These are phyloP conservation scores for Galago senegalensis DNA, from an alignment of 2,797 vertebrate genomes.

Conservation along the genomic window DNA sequence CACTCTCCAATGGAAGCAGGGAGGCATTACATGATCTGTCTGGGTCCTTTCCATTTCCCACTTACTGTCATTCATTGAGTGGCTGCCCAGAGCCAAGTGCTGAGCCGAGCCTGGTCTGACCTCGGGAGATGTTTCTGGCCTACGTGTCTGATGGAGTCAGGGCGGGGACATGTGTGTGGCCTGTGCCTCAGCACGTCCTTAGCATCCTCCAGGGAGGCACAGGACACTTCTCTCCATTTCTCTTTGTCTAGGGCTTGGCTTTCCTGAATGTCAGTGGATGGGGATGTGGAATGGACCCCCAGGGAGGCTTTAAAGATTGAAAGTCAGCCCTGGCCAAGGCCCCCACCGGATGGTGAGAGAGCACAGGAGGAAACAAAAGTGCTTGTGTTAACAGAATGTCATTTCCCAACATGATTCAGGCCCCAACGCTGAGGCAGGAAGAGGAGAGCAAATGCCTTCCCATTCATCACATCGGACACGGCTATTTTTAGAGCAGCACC, in stretches of 20 bases:
- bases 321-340: conserved; percentile 51
- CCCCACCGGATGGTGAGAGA: conserved; percentile 73
- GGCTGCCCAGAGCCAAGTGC: not conserved
- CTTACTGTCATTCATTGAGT: not conserved
- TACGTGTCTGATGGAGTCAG: not conserved
- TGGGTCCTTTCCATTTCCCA: not conserved
- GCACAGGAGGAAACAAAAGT: conserved; percentile 81
- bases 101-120: not conserved
- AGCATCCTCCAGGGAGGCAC: not conserved
- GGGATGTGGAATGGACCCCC: conserved; percentile 17
- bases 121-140: not conserved
- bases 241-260: conserved; percentile 6
- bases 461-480: conserved; percentile 78
- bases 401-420: conserved; percentile 84
- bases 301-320: conserved; percentile 71
- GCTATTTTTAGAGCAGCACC: conserved; percentile 83
- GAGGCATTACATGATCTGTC: not conserved
- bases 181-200: not conserved
- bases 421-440: conserved; percentile 68
- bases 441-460: conserved; percentile 79
- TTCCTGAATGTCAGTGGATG: conserved; percentile 28
- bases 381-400: conserved; percentile 87
- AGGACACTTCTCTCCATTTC: conserved; percentile 32
- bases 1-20: not conserved
- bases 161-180: not conserved